Evolutionary conservation across 2,888 invertebrate species (phyloP), one percentile per base, ranked within the genome.

Genomic region (Gastrophysa polygoni): DNA sequence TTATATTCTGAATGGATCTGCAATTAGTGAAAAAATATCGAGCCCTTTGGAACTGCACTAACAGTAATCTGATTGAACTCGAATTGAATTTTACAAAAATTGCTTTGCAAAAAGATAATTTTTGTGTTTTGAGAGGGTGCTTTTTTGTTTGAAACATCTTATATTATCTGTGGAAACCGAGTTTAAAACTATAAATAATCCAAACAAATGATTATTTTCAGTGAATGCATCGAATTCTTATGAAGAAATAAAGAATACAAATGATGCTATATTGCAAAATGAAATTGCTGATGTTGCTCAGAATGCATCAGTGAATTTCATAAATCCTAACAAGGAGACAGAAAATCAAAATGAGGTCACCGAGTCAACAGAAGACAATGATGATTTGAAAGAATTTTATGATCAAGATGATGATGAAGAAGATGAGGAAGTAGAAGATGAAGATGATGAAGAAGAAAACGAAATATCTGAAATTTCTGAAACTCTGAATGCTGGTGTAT

Each of bases 341-440:
- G 14, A 7, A 14, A 1, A 38, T 32, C 6, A 6, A 32, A 32
- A 32, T 6, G n/a, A n/a, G n/a, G n/a, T n/a, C n/a, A n/a, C n/a
- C n/a, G n/a, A n/a, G n/a, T n/a, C n/a, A n/a, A n/a, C n/a, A n/a
- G n/a, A n/a, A n/a, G n/a, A n/a, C n/a, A n/a, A n/a, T n/a, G n/a
- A n/a, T n/a, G n/a, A n/a, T n/a, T n/a, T n/a, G n/a, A 38, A 14
- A 3, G 7, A 14, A 38, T 10, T 1, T n/a, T 16, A 29, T 28
- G 11, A 11, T 29, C 6, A 28, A 50, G 10, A 52, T 46, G 55
- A 59, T 24, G 50, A 38, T 43, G 58, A 61, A 16, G 20, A 38
- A 49, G 48, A 60, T 58, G 62, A 60, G 18, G 59, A 66, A 44
- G 58, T 57, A 20, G 75, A 76, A 24, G 57, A 57, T 32, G 66